Conservation (phyloP, 2,888 invertebrate species). For the Drosophila birchii region DNA sequence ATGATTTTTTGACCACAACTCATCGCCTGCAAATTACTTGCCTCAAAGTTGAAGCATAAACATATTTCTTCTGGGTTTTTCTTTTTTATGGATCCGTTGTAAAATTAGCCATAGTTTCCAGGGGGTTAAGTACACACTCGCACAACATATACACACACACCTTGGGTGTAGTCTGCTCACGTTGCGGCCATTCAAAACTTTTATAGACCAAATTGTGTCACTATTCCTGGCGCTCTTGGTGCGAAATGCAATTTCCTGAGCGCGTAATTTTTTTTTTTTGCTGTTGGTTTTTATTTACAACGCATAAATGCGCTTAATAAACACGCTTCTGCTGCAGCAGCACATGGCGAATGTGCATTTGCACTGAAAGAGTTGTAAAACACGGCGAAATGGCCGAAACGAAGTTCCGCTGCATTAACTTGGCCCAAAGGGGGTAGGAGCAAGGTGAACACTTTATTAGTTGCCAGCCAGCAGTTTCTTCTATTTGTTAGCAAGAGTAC, state of each 20-base stretch:
- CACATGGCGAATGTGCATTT: conserved; percentile 56
- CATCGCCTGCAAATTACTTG: conserved; percentile 9
- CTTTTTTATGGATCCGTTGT: conserved; percentile 21
- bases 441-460: conserved; percentile 64
- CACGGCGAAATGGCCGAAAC: conserved; percentile 49
- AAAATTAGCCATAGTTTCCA: conserved; percentile 25
- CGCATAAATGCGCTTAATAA: conserved; percentile 77
- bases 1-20: conserved; percentile 3
- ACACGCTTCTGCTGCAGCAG: conserved; percentile 49
- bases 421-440: conserved; percentile 20
- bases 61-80: conserved; percentile 4
- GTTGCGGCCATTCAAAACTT: conserved; percentile 67
- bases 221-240: conserved; percentile 13
- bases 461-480: conserved; percentile 45
- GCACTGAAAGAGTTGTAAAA: conserved; percentile 59
- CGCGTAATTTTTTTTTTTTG: conserved; percentile 49
- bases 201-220: conserved; percentile 72
- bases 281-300: conserved; percentile 64
- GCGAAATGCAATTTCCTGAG: conserved; percentile 46
- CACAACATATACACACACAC: conserved; percentile 13
- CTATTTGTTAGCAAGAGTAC: conserved; percentile 14
- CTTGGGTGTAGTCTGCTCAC: conserved; percentile 42
- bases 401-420: conserved; percentile 71
- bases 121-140: conserved; percentile 7
- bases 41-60: background rate